Base-by-base conservation (phyloP, 1,140 invertebrate genomes). In the Drosophila yakuba region DNA sequence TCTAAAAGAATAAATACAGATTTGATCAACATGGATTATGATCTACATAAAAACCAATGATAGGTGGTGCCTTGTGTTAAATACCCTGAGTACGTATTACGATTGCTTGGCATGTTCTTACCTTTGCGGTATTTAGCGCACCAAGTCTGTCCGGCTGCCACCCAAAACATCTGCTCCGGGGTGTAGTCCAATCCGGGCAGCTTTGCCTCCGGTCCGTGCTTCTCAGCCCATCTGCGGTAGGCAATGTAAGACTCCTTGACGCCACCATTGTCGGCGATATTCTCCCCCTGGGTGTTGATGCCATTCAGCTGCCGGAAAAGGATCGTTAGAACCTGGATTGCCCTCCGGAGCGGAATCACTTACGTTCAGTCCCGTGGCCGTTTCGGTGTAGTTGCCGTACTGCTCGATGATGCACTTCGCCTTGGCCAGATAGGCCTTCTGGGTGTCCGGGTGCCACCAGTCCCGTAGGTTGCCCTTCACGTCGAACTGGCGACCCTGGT, bases 251-350 rank as follows among this genome's bases (percentile, higher is more conserved):
- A 96, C 75, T 97, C 95, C 88, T 97, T 97, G 23, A 98, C 94
- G 1, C 97, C 97, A 17, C 97, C 97, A 90, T 98, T 98, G 90
- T 98, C 97, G 0, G 97, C 97, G 48, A 98, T 97, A 90, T 98
- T 98, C 88, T 98, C 97, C n/a, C 95, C 96, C 93, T 98, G 96
- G 1, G 97, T 97, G 71, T 97, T 97, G 32, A 97, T 95, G 41
- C 97, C 96, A 78, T 98, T 98, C 28, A 97, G 76, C 96, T 97
- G 80, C 15, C 93, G 92, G 90, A 56, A 7, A n/a, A n/a, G 11
- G 7, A 48, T 23, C 41, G 2, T 8, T 76, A 32, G 20, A 14
- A 36, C 78, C 38, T 8, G 14, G 25, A 39, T 14, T 15, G 17
- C 17, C 0, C 3, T 32, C 2, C 2, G 12, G 17, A 11, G 1